Conservation (phyloP, 2,797 vertebrate species). For the Enteromius trimaculatus region DNA sequence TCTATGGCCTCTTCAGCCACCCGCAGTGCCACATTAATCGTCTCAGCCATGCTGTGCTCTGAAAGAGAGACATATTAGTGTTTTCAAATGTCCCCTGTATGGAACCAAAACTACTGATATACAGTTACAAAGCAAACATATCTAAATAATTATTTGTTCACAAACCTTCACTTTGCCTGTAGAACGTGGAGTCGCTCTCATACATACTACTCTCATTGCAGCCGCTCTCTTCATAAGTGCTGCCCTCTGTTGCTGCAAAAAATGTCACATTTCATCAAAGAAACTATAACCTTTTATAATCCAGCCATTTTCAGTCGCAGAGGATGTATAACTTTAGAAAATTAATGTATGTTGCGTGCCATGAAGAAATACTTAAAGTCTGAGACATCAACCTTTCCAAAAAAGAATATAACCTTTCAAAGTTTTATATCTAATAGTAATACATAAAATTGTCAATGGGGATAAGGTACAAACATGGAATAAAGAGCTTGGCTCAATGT, state of each 20-base stretch:
- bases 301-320: neutral
- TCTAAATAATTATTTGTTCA: neutral
- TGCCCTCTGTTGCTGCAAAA: conserved; percentile 77
- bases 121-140: neutral
- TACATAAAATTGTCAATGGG: neutral
- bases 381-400: neutral
- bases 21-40: conserved; percentile 86
- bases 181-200: conserved; percentile 90
- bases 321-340: neutral
- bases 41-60: conserved; percentile 95
- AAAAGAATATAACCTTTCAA: neutral
- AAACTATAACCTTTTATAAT: neutral
- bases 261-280: neutral
- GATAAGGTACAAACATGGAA: neutral
- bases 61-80: conserved; percentile 20
- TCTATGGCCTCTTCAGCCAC: conserved; percentile 96
- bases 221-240: conserved; percentile 83
- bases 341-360: neutral
- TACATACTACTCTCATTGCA: conserved; percentile 86
- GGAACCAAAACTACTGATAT: neutral
- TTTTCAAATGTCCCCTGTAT: conserved; percentile 12
- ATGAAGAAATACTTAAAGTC: neutral
- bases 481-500: neutral
- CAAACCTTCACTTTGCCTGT: conserved; percentile 89
- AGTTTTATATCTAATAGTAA: neutral